A percentile compares a stretch with the other conserved stretches of the same genome.
Evolutionary conservation across 2,888 invertebrate genomes (phyloP).

Genomic region (Physocephala rufipes): DNA sequence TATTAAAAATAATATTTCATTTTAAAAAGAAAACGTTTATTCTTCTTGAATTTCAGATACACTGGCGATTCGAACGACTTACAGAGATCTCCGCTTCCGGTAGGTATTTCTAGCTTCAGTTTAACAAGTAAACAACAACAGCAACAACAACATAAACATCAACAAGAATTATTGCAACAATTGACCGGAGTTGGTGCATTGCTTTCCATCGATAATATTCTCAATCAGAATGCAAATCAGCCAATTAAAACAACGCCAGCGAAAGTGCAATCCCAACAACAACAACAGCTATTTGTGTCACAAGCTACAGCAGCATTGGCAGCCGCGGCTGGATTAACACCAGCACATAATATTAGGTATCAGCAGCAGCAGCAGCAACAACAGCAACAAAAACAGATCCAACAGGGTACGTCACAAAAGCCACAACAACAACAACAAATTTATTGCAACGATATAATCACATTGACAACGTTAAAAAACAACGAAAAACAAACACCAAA

Average conservation of each 20-base stretch:
- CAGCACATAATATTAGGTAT: constrained; percentile 41
- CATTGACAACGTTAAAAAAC: constrained; percentile 44
- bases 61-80: constrained; percentile 65
- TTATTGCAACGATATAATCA: constrained; percentile 44
- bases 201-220: constrained; percentile 17
- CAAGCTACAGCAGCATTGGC: constrained; percentile 19
- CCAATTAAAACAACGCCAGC: constrained; percentile 26
- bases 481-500: constrained; percentile 39
- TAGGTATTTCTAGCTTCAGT: constrained; percentile 65
- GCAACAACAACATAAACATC: constrained; percentile 39
- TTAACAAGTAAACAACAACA: constrained; percentile 58
- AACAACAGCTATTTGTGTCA: constrained; percentile 7
- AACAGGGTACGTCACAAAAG: too few relatives aligned
- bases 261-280: constrained; percentile 51
- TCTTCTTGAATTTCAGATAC: constrained; percentile 53
- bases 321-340: constrained; percentile 40
- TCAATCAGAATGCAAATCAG: constrained; percentile 13
- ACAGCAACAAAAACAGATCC: constrained; percentile 44
- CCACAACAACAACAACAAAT: constrained; percentile 42
- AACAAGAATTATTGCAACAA: constrained; percentile 15
- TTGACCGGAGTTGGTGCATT: constrained; percentile 12
- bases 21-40: too few relatives aligned
- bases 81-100: constrained; percentile 66
- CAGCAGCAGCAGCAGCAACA: constrained; percentile 41
- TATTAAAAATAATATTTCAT: too few relatives aligned